phyloP scores from a whole-genome alignment of 2,797 vertebrate species.

The Spinibarbus caldwelli region DNA sequence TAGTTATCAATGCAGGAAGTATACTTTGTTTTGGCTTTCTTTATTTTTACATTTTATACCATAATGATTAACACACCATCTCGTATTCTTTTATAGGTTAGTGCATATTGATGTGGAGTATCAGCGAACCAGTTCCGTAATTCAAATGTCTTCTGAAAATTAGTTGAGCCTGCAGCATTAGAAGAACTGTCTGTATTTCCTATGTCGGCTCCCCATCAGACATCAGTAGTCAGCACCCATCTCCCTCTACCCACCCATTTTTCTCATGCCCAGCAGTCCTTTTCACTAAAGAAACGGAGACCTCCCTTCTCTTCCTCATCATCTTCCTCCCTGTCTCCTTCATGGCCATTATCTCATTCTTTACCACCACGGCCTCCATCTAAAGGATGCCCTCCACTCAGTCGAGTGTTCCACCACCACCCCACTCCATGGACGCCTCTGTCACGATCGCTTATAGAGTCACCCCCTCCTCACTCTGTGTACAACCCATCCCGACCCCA shows the following conservation, averaged over 20 bases:
- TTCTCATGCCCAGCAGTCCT: conserved; percentile 83
- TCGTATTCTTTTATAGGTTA: conserved; percentile 12
- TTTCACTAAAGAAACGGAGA: conserved; percentile 84
- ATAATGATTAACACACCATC: background rate
- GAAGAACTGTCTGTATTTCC: conserved; percentile 3
- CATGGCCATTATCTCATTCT: conserved; percentile 69
- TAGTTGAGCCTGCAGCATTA: background rate
- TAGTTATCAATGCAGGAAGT: background rate
- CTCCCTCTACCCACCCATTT: conserved; percentile 86
- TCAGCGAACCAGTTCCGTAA: background rate
- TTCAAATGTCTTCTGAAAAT: background rate
- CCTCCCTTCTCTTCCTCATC: conserved; percentile 71
- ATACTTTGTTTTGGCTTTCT: background rate
- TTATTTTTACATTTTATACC: background rate
- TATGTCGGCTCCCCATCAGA: conserved; percentile 81
- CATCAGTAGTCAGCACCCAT: conserved; percentile 71
- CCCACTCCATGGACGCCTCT: conserved; percentile 81
- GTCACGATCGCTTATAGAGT: conserved; percentile 79
- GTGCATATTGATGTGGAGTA: background rate
- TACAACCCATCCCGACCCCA: conserved; percentile 82
- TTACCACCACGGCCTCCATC: conserved; percentile 83
- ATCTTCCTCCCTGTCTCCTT: conserved; percentile 66
- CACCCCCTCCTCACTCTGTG: conserved; percentile 62
- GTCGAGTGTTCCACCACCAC: conserved; percentile 81
- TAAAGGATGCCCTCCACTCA: conserved; percentile 80